These are phyloP conservation scores for Bellardia bayeri DNA, from an alignment of 2,888 invertebrate genomes.

Conservation along the genomic window DNA sequence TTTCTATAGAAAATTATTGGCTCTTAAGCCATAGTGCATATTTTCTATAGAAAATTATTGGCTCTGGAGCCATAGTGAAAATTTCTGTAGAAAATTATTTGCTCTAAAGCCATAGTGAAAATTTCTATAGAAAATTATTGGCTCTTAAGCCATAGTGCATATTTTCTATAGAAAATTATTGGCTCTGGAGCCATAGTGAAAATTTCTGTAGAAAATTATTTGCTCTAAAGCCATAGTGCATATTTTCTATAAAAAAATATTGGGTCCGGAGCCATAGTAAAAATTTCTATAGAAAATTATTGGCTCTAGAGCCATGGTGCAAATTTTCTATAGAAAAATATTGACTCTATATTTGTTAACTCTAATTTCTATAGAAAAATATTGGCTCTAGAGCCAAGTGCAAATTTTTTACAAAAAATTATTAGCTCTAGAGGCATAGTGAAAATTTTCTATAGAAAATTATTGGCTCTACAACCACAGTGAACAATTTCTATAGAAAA, in stretches of 20 bases:
- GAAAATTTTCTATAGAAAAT: not conserved
- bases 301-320: not conserved
- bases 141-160: not conserved
- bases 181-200: too few species aligned
- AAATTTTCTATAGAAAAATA: too few species aligned
- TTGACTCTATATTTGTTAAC: too few species aligned
- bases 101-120: not conserved
- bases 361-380: not conserved
- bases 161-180: not conserved
- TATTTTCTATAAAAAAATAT: not conserved
- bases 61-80: too few species aligned
- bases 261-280: not conserved
- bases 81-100: too few species aligned
- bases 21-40: not conserved
- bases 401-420: not conserved
- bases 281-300: not conserved
- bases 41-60: not conserved
- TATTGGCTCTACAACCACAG: not conserved
- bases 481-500: not conserved
- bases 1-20: not conserved
- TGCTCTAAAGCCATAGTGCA: too few species aligned
- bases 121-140: not conserved
- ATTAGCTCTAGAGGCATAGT: not conserved
- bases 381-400: not conserved
- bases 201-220: too few species aligned